Conservation (phyloP, 2,113 vertebrate genomes). For the Campylomormyrus numenius region DNA sequence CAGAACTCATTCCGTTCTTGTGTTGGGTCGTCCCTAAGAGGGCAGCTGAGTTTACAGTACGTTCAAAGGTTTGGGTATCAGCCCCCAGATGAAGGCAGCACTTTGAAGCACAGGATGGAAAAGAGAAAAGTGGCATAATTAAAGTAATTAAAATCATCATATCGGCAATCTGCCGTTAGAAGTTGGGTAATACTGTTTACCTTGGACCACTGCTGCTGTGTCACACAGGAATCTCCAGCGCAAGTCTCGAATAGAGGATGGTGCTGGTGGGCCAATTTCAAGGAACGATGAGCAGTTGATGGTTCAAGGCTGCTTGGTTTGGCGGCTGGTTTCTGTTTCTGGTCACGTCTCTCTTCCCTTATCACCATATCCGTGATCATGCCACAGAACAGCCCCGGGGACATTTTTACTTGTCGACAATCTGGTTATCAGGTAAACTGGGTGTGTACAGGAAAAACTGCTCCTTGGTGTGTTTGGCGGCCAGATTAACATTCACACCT, state of each 20-base stretch:
- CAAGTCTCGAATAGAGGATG: neutral
- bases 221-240: neutral
- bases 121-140: slow-evolving; percentile 4
- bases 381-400: neutral
- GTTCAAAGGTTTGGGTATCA: neutral
- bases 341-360: neutral
- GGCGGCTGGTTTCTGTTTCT: neutral
- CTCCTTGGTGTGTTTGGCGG: neutral
- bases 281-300: neutral
- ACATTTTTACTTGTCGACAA: neutral
- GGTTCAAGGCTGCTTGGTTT: neutral
- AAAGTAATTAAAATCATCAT: neutral
- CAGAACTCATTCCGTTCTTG: neutral
- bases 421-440: neutral
- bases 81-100: neutral
- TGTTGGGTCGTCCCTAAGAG: neutral
- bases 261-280: neutral
- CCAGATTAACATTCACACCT: neutral
- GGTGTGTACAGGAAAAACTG: neutral
- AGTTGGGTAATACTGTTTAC: neutral
- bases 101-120: neutral
- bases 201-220: neutral
- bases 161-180: neutral
- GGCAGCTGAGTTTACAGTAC: neutral
- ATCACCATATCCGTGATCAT: neutral